Percentiles rank a stretch among this genome's conserved stretches.
Evolutionary conservation across 2,888 invertebrate genomes (phyloP).

Genomic region (Gortyna flavago): DNA sequence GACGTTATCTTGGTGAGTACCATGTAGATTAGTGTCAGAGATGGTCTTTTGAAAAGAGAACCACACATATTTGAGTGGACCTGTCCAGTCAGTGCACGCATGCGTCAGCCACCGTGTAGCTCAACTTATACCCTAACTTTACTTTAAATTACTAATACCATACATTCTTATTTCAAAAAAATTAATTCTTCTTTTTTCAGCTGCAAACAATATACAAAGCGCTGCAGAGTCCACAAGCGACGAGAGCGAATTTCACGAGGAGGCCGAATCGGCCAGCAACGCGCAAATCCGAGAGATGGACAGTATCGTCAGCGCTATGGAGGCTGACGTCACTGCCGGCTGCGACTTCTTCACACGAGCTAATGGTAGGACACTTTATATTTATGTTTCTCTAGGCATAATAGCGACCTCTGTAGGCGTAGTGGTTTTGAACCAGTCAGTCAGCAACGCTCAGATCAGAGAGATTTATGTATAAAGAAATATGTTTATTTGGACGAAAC

Average conservation of each 20-base stretch:
- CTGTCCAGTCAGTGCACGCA: not conserved
- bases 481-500: not conserved
- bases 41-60: not conserved
- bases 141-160: not conserved
- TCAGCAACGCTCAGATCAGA: not conserved
- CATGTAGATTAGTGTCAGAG: not conserved
- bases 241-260: conserved; percentile 76
- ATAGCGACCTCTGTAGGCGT: not conserved
- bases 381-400: not conserved
- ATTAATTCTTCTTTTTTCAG: conserved; percentile 45
- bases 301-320: conserved; percentile 91
- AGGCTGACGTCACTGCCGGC: conserved; percentile 87
- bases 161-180: not conserved
- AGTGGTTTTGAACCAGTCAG: not conserved
- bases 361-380: conserved; percentile 65
- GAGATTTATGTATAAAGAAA: not conserved
- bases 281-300: conserved; percentile 87
- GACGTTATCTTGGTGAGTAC: not conserved
- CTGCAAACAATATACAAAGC: conserved; percentile 66
- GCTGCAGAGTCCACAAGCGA: conserved; percentile 78
- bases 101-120: not conserved
- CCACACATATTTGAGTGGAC: not conserved
- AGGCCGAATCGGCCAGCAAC: conserved; percentile 79
- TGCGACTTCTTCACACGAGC: conserved; percentile 78
- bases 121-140: not conserved